A percentile compares a stretch with the other conserved stretches of the same genome.
These are phyloP conservation scores for Xylota segnis DNA, from an alignment of 2,888 invertebrate genomes.

Conservation along the genomic window DNA sequence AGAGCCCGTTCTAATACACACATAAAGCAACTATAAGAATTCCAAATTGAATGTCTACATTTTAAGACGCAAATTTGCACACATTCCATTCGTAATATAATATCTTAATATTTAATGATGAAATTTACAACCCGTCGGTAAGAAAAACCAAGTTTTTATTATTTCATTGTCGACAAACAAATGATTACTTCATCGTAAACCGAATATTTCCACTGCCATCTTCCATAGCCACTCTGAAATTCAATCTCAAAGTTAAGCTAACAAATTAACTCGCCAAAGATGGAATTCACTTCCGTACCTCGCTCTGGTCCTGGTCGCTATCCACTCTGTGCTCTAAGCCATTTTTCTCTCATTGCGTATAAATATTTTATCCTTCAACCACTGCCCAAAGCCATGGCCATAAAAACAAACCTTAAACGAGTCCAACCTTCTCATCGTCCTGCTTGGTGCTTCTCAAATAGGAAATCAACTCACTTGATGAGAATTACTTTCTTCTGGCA, in stretches of 20 bases:
- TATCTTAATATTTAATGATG: background rate
- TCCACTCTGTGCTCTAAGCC: slow-evolving; percentile 34
- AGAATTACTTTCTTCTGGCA: slow-evolving; percentile 73
- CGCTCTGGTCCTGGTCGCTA: slow-evolving; percentile 20
- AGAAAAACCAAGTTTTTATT: slow-evolving; percentile 19
- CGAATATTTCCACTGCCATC: slow-evolving; percentile 21
- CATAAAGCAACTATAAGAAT: background rate
- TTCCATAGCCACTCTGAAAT: slow-evolving; percentile 56
- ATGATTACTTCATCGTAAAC: slow-evolving; percentile 51
- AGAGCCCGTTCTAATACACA: no score
- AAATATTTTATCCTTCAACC: slow-evolving; percentile 74
- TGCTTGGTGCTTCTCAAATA: slow-evolving; percentile 58
- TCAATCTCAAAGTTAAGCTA: slow-evolving; percentile 75
- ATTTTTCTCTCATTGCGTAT: slow-evolving; percentile 73
- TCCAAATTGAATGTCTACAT: background rate
- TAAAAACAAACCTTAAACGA: slow-evolving; percentile 73
- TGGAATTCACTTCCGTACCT: slow-evolving; percentile 48
- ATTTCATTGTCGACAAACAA: slow-evolving; percentile 43
- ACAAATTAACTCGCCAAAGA: slow-evolving; percentile 74
- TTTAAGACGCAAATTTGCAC: background rate
- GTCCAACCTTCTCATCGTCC: slow-evolving; percentile 49
- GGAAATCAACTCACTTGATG: slow-evolving; percentile 75
- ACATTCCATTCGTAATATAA: background rate
- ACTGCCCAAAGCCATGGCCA: slow-evolving; percentile 65
- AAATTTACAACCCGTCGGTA: background rate